Percentiles rank a stretch among this genome's conserved stretches.
Conservation (phyloP, 2,888 invertebrate genomes). For the Cantharis rustica region DNA sequence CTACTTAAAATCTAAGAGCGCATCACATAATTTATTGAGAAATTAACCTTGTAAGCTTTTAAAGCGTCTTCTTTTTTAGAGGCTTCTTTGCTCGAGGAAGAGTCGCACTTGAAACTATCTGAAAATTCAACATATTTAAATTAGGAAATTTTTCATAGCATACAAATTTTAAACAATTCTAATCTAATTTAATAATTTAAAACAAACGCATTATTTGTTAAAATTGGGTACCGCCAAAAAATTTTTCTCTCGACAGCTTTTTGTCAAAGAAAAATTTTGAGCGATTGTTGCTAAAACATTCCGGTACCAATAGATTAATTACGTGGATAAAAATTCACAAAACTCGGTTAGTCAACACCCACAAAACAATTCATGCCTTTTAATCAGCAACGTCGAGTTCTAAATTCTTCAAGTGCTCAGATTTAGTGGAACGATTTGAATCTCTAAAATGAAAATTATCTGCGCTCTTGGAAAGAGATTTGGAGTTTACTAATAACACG, state of each 20-base stretch:
- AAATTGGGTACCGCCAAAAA: not conserved
- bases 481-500: conserved; percentile 26
- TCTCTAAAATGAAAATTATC: conserved; percentile 36
- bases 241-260: not conserved
- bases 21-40: conserved; percentile 1
- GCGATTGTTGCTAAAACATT: not conserved
- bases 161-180: not conserved
- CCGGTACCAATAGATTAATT: not conserved
- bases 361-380: conserved; percentile 17
- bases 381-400: conserved; percentile 13
- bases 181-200: not conserved
- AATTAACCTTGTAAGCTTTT: not conserved
- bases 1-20: not conserved
- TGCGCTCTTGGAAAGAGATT: conserved; percentile 47
- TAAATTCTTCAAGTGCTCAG: conserved; percentile 3
- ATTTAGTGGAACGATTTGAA: conserved; percentile 6
- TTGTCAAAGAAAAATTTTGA: not conserved
- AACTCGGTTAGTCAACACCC: not conserved
- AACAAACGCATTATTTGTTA: not conserved
- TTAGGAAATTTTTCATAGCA: not conserved
- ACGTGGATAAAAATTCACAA: not conserved
- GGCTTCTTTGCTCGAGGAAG: conserved; percentile 75
- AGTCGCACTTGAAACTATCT: conserved; percentile 73
- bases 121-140: conserved; percentile 51
- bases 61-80: conserved; percentile 68